A percentile compares a stretch with the other conserved stretches of the same genome.
These are phyloP conservation scores for Periophthalmus modestus DNA, from an alignment of 2,113 vertebrate genomes.

Conservation along the genomic window DNA sequence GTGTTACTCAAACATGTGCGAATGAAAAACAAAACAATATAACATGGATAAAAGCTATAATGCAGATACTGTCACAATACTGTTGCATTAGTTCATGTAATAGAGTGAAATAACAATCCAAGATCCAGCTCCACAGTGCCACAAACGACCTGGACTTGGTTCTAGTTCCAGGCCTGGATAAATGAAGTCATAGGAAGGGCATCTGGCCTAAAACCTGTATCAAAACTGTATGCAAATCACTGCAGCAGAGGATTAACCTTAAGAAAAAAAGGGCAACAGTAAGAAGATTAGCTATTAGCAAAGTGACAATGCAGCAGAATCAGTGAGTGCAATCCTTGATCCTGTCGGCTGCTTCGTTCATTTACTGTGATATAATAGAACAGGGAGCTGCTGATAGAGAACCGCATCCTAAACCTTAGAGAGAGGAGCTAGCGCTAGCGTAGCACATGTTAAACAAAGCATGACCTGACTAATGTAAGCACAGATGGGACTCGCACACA, in stretches of 20 bases:
- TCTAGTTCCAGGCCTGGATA: neutral
- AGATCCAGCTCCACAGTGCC: too few relatives aligned
- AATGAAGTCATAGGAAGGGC: neutral
- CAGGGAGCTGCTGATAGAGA: slow-evolving; percentile 15
- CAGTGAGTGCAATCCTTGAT: slow-evolving; percentile 1
- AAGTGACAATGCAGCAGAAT: slow-evolving; percentile 7
- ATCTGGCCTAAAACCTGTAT: neutral
- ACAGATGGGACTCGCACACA: slow-evolving; percentile 74
- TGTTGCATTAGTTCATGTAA: too few relatives aligned
- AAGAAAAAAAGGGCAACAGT: neutral
- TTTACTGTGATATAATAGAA: slow-evolving; percentile 5
- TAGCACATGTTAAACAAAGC: slow-evolving; percentile 66
- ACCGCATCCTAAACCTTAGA: slow-evolving; percentile 23
- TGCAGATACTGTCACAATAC: neutral
- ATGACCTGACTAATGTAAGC: slow-evolving; percentile 70
- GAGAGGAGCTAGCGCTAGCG: slow-evolving; percentile 31
- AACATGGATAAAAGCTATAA: neutral
- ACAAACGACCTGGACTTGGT: neutral
- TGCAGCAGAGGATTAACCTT: neutral
- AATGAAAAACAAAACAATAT: too few relatives aligned
- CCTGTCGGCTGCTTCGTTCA: neutral
- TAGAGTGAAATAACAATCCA: neutral
- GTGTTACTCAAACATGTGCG: too few relatives aligned
- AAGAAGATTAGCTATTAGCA: slow-evolving; percentile 1
- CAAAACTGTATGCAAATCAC: neutral